These are phyloP conservation scores for Eretmochelys imbricata DNA, from an alignment of 2,113 vertebrate genomes.

Conservation along the genomic window DNA sequence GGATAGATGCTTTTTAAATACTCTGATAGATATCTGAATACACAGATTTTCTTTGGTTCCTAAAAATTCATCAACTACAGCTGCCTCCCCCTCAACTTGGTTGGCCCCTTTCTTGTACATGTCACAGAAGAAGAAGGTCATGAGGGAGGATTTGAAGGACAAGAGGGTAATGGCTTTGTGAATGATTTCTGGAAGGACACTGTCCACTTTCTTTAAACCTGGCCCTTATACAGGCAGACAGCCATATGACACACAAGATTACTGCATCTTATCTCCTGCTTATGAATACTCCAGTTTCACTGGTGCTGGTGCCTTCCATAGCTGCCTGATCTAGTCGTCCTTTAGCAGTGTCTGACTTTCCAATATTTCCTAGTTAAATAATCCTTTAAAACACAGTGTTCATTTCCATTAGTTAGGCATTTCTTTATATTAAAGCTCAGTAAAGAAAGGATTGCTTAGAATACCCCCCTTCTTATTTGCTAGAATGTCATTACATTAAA, in stretches of 20 bases:
- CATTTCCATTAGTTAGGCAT: not conserved
- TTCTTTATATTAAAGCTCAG: not conserved
- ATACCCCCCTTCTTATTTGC: not conserved
- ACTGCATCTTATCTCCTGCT: not conserved
- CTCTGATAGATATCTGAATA: not conserved
- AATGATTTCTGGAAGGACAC: not conserved
- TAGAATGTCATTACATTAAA: not conserved
- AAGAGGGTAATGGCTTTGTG: not conserved
- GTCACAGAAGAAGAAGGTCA: not conserved
- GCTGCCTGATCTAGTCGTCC: not conserved
- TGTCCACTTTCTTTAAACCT: no score
- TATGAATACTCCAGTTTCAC: not conserved
- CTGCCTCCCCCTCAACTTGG: not conserved
- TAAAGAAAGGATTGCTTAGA: not conserved
- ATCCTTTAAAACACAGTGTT: not conserved
- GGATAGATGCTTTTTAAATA: accelerated
- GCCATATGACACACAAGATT: not conserved
- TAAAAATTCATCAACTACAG: not conserved
- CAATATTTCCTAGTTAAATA: not conserved
- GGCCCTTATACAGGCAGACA: not conserved
- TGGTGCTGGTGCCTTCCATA: not conserved
- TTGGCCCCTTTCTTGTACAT: not conserved
- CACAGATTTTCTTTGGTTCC: not conserved
- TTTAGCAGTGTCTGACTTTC: not conserved
- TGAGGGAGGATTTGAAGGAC: not conserved